Evolutionary conservation across 2,113 vertebrate species (phyloP), one percentile per base, ranked within the genome.

Genomic region (Lophura nycthemera): DNA sequence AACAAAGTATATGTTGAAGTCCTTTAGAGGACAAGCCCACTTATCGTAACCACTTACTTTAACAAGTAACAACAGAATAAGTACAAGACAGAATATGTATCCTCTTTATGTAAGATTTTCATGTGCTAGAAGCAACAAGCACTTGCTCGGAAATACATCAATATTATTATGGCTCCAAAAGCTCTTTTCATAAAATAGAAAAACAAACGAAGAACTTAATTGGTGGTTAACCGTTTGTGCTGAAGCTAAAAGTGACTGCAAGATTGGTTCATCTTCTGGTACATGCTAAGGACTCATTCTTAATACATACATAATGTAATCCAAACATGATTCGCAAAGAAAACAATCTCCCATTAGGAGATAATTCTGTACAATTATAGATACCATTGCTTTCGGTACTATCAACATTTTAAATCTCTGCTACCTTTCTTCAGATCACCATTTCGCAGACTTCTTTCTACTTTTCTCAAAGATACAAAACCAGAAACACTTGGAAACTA

Each of bases 401-500:
- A 63, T 89, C 75, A 87, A 69, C 36, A 76, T 64, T 96, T 92
- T 70, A 86, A 57, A 88, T 54, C 72, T 74, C 47, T 75, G 21
- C 52, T 75, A 78, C 24, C 21, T 88, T 38, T 32, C 80, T 80
- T 75, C 54, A 87, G 57, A 65, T 88, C 45, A 89, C 65, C 81
- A 92, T 80, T 77, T 57, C 65, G 45, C 69, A 18, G 18, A 73
- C 56, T 73, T 66, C 56, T 38, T 87, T 83, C 60, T 73, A 88
- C 29, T 81, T 63, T 64, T 86, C 61, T 71, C 30, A 86, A 80
- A 29, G 60, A 78, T 14, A 52, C 43, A 86, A 94, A 89, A 86
- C 3, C 6, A 74, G 90, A 84, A 88, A 2, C 6, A 67, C 20
- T 78, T 67, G 0, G 1, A 72, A 93, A 67, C 47, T 45, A 66